Base-by-base conservation (phyloP, 2,888 invertebrate species). In the Aphelenchoides bicaudatus region DNA sequence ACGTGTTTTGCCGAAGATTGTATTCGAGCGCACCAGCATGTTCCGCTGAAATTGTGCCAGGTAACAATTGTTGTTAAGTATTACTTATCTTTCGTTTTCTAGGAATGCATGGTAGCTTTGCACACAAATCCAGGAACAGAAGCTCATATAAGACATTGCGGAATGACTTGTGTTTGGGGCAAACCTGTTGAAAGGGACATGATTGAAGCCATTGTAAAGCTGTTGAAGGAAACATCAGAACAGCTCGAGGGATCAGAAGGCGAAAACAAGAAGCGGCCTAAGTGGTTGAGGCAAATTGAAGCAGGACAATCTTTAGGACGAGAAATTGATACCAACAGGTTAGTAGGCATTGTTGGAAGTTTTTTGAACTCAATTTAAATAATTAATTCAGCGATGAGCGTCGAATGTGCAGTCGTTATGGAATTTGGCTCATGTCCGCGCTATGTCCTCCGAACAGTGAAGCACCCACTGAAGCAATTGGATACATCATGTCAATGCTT, bases 1-100 rank as follows among this genome's bases (percentile, higher is more conserved):
- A 91, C 94, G 49, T 98, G 98, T 80, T 96, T 96, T 81, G 90
- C 91, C 0, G 88, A 88, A 47, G 96, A 96, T 80, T 98, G 98
- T 80, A 91, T 91, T 38, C 90, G 90, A 78, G 90, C 90, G 79
- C 96, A 96, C 80, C 89, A 91, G 29, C 91, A 92, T 80, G 89
- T 91, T 79, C 98, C 98, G 1, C 91, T 96, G 63, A 86, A 94
- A 21, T 79, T 82, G 63, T 83, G 83, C 65, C 71, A 75, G 30
- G 70, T 72, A 28, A 80, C 30, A 37, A 37, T 16, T 37, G 16
- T n/a, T n/a, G n/a, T n/a, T n/a, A n/a, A n/a, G n/a, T n/a, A n/a
- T n/a, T n/a, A n/a, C n/a, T n/a, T 21, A 43, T 34, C 16, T 16
- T 13, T 13, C 39, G 10, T 8, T 1, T 30, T 58, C 51, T 30